A percentile compares a stretch with the other conserved stretches of the same genome.
Evolutionary conservation across 2,113 vertebrate genomes (phyloP).

Genomic region (Prionailurus viverrinus): DNA sequence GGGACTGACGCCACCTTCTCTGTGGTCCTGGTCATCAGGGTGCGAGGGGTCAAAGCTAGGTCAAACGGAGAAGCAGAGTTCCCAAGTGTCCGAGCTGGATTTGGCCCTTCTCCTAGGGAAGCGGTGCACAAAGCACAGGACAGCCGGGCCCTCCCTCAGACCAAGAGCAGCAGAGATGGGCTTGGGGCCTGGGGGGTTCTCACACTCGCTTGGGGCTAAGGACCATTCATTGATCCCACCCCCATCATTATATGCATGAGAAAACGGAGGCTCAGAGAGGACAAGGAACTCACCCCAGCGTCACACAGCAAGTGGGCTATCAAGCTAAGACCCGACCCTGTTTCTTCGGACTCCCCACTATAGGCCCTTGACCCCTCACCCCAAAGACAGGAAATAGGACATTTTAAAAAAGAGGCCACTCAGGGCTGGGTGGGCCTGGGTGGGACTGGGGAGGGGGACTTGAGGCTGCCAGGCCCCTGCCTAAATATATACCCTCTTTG

Average conservation of each 20-base stretch:
- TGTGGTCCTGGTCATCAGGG: background rate
- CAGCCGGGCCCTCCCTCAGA: background rate
- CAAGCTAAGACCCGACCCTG: background rate
- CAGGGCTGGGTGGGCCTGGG: background rate
- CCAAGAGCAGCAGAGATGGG: background rate
- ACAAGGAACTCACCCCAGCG: background rate
- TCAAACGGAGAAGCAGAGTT: background rate
- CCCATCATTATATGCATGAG: background rate
- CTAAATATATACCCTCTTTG: background rate
- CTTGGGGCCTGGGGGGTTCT: background rate
- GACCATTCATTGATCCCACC: background rate
- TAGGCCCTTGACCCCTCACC: background rate
- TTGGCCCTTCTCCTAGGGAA: background rate
- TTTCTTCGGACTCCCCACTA: background rate
- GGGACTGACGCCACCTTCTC: background rate
- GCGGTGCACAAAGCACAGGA: background rate
- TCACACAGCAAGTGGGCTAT: background rate
- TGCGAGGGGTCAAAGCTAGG: fast-evolving
- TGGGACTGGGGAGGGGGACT: background rate
- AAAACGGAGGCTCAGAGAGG: background rate
- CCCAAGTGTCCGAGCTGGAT: background rate
- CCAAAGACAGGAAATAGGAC: background rate
- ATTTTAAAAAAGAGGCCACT: background rate
- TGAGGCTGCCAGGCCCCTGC: background rate
- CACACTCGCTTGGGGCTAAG: background rate